Base-by-base conservation (phyloP, 2,888 invertebrate genomes). In the Nomada flava region DNA sequence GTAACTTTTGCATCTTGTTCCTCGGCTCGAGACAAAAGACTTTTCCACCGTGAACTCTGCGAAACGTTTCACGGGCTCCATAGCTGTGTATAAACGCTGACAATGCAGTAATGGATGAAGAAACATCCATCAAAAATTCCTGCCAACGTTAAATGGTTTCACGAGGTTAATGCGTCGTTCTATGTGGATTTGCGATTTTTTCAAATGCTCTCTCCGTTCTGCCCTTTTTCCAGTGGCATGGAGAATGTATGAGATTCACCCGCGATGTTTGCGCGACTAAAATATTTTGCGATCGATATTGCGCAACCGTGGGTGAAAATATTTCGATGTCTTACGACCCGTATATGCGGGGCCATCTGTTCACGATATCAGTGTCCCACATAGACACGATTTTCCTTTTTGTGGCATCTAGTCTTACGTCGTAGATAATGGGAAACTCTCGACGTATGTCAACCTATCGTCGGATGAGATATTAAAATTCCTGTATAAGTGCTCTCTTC, bases 291-390 rank as follows among this genome's bases (percentile, higher is more conserved):
- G 70, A 70, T 82, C 79, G 81, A 79, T 73, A 26, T 71, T 79
- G 64, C 59, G 13, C 59, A 68, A 52, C 65, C 62, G 60, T 44
- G 60, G 23, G 55, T 60, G 62, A 76, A 82, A 79, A 75, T 79
- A 71, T 82, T 79, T 71, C 63, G 29, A 53, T 70, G 72, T 71
- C 62, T 82, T 79, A 71, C 57, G 63, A 47, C 79, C 75, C 70
- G 75, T 71, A 71, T 75, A 59, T 52, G 67, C 50, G 57, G 79
- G 67, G 75, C 70, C 82, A 79, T 82, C 76, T 82, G 82, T 60
- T 76, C 68, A 55, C 76, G 80, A 72, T 76, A 76, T 82, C 82
- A 36, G 59, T 59, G n/a, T 50, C 80, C 80, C 79, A 71, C 76
- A 80, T 76, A 2, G 65, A 69, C 67, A 60, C 18, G 65, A n/a